These are phyloP conservation scores for human (Homo sapiens) DNA, from an alignment of 2,113 vertebrate species.

Conservation along the genomic window GRCh38 chr12:48993501-48994000, in stretches of 20 bases:
- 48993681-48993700: not conserved
- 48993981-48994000: not conserved
- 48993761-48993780: not conserved
- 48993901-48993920: not conserved
- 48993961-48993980: not conserved
- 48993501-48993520: too few species aligned
- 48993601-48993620: too few species aligned
- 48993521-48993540: too few species aligned
- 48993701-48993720: not conserved
- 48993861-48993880: not conserved
- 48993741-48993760: not conserved
- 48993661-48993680: not conserved
- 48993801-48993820: not conserved
- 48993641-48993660: not conserved
- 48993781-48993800: not conserved
- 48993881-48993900: not conserved
- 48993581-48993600: too few species aligned
- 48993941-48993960: not conserved
- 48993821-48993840: not conserved
- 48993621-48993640: too few species aligned
- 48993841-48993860: not conserved
- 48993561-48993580: too few species aligned
- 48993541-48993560: too few species aligned
- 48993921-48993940: not conserved
- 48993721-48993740: not conserved